A percentile compares a stretch with the other conserved stretches of the same genome.
Conservation (phyloP, 37 sponge, comb jelly and placozoan genomes). For the Petrosia ficiformis region DNA sequence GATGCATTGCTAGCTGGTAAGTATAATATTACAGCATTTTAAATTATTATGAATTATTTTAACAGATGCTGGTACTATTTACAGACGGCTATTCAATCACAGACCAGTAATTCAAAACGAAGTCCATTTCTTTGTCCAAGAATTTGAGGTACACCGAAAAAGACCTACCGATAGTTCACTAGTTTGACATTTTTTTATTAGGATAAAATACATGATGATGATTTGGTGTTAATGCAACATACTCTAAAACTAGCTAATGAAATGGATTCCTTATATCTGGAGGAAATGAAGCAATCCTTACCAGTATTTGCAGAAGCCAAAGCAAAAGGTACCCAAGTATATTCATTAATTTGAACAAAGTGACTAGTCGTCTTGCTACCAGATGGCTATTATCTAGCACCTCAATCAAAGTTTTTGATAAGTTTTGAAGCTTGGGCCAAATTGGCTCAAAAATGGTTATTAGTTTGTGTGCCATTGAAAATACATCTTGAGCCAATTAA, state of each 20-base stretch:
- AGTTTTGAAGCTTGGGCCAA: too few species aligned
- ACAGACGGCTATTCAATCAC: conserved; percentile 65
- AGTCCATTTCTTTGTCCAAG: conserved; percentile 69
- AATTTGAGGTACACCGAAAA: conserved; percentile 63
- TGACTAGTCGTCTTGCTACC: too few species aligned
- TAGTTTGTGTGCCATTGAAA: too few species aligned
- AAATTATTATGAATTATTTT: background rate
- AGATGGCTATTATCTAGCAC: too few species aligned
- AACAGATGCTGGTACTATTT: conserved; percentile 60
- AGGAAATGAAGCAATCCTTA: conserved; percentile 18
- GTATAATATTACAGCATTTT: background rate
- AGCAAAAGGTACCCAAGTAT: background rate
- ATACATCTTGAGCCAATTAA: too few species aligned
- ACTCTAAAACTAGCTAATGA: conserved; percentile 44
- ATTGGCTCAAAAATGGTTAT: too few species aligned
- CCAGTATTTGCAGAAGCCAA: conserved; percentile 20
- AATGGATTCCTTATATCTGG: conserved; percentile 40
- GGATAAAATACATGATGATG: conserved; percentile 38
- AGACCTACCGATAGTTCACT: too few species aligned
- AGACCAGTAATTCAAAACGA: conserved; percentile 64
- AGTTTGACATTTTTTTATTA: background rate
- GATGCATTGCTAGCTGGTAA: conserved; percentile 43
- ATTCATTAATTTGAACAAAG: too few species aligned
- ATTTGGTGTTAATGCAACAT: conserved; percentile 33
- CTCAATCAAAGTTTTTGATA: too few species aligned